phyloP scores from a whole-genome alignment of 2,888 invertebrate genomes.

The Caradrina kadenii region DNA sequence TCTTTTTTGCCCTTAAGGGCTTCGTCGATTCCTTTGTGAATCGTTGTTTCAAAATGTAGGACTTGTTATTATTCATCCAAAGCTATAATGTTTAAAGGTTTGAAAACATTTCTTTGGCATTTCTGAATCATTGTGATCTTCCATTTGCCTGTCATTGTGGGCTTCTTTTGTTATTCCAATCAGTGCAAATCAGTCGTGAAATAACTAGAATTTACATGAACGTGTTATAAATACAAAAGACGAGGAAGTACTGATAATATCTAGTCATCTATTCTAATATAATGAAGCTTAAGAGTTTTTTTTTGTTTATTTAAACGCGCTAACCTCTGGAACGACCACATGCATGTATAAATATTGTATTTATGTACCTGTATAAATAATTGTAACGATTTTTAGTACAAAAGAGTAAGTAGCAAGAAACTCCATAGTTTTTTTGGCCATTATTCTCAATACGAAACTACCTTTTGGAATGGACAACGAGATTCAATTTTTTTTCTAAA shows the following conservation, averaged over 20 bases:
- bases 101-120: not conserved
- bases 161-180: conserved; percentile 23
- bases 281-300: no score
- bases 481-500: no score
- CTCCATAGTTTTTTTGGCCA: no score
- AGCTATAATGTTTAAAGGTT: conserved; percentile 7
- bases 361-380: no score
- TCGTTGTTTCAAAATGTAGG: conserved; percentile 5
- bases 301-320: no score
- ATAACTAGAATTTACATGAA: conserved; percentile 40
- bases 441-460: no score
- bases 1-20: conserved; percentile 2
- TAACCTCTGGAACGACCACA: no score
- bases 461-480: no score
- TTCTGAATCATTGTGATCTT: conserved; percentile 13
- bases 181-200: conserved; percentile 27
- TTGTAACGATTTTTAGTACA: no score
- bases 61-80: not conserved
- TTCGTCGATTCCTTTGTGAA: conserved; percentile 28
- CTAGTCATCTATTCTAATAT: not conserved
- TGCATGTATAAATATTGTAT: no score
- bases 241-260: conserved; percentile 20
- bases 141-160: not conserved
- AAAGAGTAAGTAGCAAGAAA: no score
- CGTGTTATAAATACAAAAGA: conserved; percentile 22